Conservation (phyloP, 2,888 invertebrate genomes). For the Chymomyza procnemis region DNA sequence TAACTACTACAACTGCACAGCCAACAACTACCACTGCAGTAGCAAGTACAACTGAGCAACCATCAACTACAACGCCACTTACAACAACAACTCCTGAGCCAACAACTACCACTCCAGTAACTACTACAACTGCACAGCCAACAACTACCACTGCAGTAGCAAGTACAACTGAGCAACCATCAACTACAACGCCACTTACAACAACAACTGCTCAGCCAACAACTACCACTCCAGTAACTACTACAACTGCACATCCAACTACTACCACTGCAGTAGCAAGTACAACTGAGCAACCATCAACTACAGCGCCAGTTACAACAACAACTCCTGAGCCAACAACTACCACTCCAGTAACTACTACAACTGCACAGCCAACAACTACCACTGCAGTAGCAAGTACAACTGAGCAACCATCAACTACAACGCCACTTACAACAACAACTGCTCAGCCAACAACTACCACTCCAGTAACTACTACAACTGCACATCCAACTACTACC, state of each 20-base stretch:
- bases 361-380: conserved; percentile 2
- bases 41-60: not conserved
- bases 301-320: not conserved
- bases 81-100: not conserved
- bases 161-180: not conserved
- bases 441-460: not conserved
- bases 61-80: not conserved
- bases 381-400: not conserved
- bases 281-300: not conserved
- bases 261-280: not conserved
- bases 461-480: too few relatives aligned
- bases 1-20: not conserved
- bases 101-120: not conserved
- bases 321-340: not conserved
- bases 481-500: too few relatives aligned
- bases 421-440: conserved; percentile 2
- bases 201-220: conserved; percentile 11
- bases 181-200: not conserved
- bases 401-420: not conserved
- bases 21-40: not conserved
- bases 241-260: not conserved
- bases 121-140: not conserved
- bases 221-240: not conserved
- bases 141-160: conserved; percentile 1
- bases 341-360: not conserved